These are phyloP conservation scores for Antedon mediterranea DNA, from an alignment of 53 echinoderm and acorn worm species.

Conservation along the genomic window DNA sequence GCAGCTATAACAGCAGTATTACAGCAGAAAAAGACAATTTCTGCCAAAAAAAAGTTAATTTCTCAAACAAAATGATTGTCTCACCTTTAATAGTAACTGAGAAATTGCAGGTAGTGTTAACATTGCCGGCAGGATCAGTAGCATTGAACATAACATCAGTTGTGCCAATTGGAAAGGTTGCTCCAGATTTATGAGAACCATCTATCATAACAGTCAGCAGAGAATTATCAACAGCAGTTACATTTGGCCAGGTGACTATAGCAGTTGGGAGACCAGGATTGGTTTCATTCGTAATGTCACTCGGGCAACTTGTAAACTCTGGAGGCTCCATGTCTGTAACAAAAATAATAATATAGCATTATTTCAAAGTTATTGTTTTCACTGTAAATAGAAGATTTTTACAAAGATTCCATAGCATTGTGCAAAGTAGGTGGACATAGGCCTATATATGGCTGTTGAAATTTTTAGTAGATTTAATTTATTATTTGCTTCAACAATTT, in stretches of 20 bases:
- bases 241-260: not conserved
- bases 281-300: not conserved
- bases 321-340: slow-evolving; percentile 17
- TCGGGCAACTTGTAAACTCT: slow-evolving; percentile 14
- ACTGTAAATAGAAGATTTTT: too few relatives aligned
- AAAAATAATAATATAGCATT: too few relatives aligned
- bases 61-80: too few relatives aligned
- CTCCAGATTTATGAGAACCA: not conserved
- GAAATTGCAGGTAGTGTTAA: not conserved
- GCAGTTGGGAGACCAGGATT: not conserved
- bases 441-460: too few relatives aligned
- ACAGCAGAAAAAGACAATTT: too few relatives aligned
- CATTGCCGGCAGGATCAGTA: not conserved
- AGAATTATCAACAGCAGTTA: not conserved
- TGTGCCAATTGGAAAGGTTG: not conserved
- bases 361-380: too few relatives aligned
- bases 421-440: too few relatives aligned
- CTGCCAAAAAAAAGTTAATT: too few relatives aligned
- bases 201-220: not conserved
- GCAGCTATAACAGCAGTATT: too few relatives aligned
- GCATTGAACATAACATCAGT: not conserved
- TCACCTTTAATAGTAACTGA: not conserved
- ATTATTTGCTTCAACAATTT: too few relatives aligned
- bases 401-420: too few relatives aligned
- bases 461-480: too few relatives aligned